phyloP scores from a whole-genome alignment of 2,888 invertebrate species.

The Troides helena region DNA sequence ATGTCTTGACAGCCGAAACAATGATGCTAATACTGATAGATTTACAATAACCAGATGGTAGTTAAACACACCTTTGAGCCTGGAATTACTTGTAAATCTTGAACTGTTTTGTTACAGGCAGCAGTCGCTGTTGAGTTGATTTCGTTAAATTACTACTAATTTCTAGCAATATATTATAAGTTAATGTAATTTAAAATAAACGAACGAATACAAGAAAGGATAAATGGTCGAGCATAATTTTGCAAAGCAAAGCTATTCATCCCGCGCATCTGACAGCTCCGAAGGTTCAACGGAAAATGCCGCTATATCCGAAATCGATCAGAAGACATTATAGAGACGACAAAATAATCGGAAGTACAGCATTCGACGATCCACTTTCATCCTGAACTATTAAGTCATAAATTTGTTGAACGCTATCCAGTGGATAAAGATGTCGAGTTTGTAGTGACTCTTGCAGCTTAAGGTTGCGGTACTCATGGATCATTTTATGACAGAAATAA shows the following conservation, averaged over 20 bases:
- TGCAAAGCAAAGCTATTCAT: conserved; percentile 14
- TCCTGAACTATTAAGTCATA: conserved; percentile 48
- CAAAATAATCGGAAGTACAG: conserved; percentile 33
- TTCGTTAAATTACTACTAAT: too few species aligned
- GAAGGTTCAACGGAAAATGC: conserved; percentile 23
- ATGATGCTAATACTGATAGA: too few species aligned
- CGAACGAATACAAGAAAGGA: neutral
- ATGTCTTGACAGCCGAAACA: too few species aligned
- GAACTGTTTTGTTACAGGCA: too few species aligned
- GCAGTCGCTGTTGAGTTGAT: too few species aligned
- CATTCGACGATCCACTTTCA: conserved; percentile 39
- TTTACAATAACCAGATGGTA: too few species aligned
- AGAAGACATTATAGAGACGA: conserved; percentile 31
- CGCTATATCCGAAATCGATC: conserved; percentile 28
- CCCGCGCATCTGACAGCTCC: conserved; percentile 9
- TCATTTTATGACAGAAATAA: neutral
- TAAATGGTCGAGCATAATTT: conserved; percentile 14
- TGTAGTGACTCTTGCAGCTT: conserved; percentile 20
- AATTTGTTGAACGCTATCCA: conserved; percentile 42
- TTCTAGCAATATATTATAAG: too few species aligned
- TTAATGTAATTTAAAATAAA: too few species aligned
- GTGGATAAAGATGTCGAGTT: conserved; percentile 22
- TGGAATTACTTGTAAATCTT: too few species aligned
- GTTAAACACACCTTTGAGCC: too few species aligned
- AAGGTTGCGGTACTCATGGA: neutral